Conservation (phyloP, 2,113 vertebrate species). For the Pycnonotus jocosus region DNA sequence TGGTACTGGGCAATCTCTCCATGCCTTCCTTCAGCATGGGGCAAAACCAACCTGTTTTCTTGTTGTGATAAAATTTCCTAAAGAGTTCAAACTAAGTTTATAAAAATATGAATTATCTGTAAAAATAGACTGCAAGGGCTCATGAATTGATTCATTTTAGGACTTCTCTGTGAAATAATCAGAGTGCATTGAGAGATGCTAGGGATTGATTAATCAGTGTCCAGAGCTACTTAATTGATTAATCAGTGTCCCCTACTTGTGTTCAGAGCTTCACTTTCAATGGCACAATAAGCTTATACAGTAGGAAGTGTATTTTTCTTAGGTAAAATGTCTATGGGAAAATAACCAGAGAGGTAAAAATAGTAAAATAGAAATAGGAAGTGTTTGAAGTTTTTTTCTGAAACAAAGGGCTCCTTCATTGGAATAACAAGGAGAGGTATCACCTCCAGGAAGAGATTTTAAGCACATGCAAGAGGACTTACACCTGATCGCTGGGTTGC, state of each 20-base stretch:
- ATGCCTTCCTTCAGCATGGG: not conserved
- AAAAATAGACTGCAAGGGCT: not conserved
- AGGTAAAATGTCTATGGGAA: not conserved
- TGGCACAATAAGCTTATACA: not conserved
- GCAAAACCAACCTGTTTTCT: not conserved
- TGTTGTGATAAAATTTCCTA: not conserved
- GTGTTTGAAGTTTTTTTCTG: not conserved
- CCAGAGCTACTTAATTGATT: too few relatives aligned
- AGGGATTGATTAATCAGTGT: slow-evolving; percentile 38
- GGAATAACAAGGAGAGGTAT: not conserved
- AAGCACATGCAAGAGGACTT: not conserved
- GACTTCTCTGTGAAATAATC: slow-evolving; percentile 39
- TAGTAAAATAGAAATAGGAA: not conserved
- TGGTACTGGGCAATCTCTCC: not conserved
- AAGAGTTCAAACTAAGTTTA: not conserved
- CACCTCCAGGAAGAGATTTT: not conserved
- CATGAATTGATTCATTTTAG: slow-evolving; percentile 40
- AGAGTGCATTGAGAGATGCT: not conserved
- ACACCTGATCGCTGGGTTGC: not conserved
- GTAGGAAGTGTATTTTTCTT: not conserved
- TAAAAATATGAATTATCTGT: slow-evolving; percentile 14
- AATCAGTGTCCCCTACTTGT: not conserved
- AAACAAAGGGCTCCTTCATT: not conserved
- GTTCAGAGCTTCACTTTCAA: slow-evolving; percentile 20
- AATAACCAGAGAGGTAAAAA: not conserved